Base-by-base conservation (phyloP, 2,888 invertebrate genomes). In the Ophion ellenae region DNA sequence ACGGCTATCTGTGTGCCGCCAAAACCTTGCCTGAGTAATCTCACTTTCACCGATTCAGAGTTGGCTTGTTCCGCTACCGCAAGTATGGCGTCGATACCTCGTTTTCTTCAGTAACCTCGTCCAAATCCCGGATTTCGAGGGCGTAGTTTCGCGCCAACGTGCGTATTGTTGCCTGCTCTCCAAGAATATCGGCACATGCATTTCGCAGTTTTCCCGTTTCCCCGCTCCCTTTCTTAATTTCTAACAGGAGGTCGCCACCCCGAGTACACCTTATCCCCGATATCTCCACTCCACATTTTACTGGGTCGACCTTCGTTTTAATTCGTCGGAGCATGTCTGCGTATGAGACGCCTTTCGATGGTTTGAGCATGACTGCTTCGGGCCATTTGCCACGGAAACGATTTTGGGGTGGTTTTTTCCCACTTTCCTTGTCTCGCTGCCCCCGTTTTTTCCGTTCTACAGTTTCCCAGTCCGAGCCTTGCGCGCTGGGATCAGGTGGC, bases 111-210 rank as follows among this genome's bases (percentile, higher is more conserved):
- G 85, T 87, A 17, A 53, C 53, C 20, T 82, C 86, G 63, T 87
- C 87, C 0, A 87, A 40, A 45, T 88, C 87, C 36, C 84, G 76
- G 17, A 88, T 87, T 59, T 88, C 84, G 10, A 88, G 40, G 0
- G 32, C 63, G 14, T 75, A 73, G 32, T 3, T 79, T 14, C n/a
- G 66, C 2, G n/a, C 70, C 77, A 83, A 77, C 24, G 77, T 77
- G 20, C 82, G 20, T 0, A 83, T 77, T 14, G 79, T 64, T 1
- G 79, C 79, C 64, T 64, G 10, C 14, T 80, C 71, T 2, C 36
- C 36, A 36, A 66, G 2, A 14, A 61, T 5, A 17, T 6, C 17
- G 5, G 74, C 73, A 0, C 79, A 73, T 20, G 73, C 83, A 45
- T 17, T 67, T 40, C 79, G 28, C 7, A 83, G 69, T 2, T 40